Base-by-base conservation (phyloP, 1,140 invertebrate genomes). In the Lepidurus couesii region DNA sequence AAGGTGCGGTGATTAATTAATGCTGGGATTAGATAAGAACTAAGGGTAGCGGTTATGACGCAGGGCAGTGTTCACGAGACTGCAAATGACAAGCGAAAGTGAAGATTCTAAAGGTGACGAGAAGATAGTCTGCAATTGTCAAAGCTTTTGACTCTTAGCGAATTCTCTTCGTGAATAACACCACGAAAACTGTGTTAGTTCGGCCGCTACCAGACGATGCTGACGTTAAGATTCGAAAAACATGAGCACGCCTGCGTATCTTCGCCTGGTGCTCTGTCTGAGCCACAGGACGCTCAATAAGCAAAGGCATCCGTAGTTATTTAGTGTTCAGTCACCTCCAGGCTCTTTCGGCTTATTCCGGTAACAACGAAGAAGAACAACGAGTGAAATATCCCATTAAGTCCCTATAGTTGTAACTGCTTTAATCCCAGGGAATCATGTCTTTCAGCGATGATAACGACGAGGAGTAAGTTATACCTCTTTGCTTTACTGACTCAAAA, bases 361-460 rank as follows among this genome's bases (percentile, higher is more conserved):
- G 21, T 16, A 9, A 21, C 53, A 65, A 65, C 53, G 53, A 65
- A 65, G 7, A 65, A 34, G 34, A 21, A 7, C 53, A 65, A 21
- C 53, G 53, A 65, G 53, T 65, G 53, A 65, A 13, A 7, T 65
- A 21, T 16, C 21, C 53, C n/a, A 11, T 13, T 65, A n/a, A 65
- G 0, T 11, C 16, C 21, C 21, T 65, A 21, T 65, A 16, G 8
- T 65, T 4, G n/a, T 7, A 65, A 13, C 9, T 65, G 21, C 21
- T 11, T 16, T 16, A 9, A 65, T n/a, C 53, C 53, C 53, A 65
- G 53, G 53, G 53, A 65, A 65, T 21, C 53, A 65, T 65, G 53
- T 65, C 53, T 65, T 65, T 65, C 53, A 65, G 53, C 53, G 53
- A 65, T 34, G 34, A 34, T 21, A 65, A 65, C 53, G 53, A 65